phyloP scores from a whole-genome alignment of 2,113 vertebrate species.

The Phalacrocorax aristotelis region DNA sequence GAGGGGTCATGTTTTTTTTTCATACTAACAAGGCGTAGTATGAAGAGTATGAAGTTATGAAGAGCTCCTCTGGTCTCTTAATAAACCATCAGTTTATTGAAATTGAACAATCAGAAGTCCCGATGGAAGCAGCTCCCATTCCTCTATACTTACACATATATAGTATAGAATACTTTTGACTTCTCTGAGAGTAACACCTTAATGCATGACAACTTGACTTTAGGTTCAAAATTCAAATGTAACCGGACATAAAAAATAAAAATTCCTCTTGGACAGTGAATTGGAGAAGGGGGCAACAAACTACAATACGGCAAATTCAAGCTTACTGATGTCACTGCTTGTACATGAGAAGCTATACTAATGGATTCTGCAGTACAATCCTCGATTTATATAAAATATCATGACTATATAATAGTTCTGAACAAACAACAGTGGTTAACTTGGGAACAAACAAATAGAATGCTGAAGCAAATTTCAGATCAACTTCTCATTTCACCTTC shows the following conservation, averaged over 20 bases:
- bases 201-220: background rate
- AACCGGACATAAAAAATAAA: background rate
- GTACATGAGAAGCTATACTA: background rate
- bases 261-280: background rate
- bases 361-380: background rate
- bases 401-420: background rate
- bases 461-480: background rate
- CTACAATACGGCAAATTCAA: background rate
- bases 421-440: background rate
- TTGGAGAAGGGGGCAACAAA: background rate
- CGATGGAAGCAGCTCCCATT: background rate
- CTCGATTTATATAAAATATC: background rate
- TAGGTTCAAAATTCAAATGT: background rate
- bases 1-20: background rate
- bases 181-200: background rate
- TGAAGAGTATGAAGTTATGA: no score
- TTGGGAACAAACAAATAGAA: background rate
- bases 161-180: no score
- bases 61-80: background rate
- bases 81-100: background rate
- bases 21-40: background rate
- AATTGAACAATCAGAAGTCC: background rate
- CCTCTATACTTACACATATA: background rate
- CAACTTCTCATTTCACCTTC: background rate
- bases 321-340: background rate